Percentiles rank a stretch among this genome's conserved stretches.
Evolutionary conservation across 2,797 vertebrate genomes (phyloP).

Genomic region (Cyclura pinguis): DNA sequence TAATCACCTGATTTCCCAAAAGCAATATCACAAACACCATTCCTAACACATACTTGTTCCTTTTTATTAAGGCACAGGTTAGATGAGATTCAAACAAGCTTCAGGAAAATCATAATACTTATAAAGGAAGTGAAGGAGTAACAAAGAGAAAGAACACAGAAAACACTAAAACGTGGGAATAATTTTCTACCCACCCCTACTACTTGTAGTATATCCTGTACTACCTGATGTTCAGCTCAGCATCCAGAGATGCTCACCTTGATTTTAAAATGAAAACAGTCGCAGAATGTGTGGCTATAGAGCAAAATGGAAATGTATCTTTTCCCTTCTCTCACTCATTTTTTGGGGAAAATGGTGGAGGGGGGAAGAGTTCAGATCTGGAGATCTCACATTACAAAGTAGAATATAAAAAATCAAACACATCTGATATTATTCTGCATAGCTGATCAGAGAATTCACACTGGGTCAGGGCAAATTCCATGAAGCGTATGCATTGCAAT

Average conservation of each 20-base stretch:
- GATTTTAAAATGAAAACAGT: background rate
- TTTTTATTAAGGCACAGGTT: background rate
- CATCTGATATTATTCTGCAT: background rate
- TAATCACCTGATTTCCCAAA: background rate
- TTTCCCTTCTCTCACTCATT: background rate
- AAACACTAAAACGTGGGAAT: background rate
- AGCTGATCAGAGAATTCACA: background rate
- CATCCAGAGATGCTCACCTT: background rate
- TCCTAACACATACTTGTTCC: background rate
- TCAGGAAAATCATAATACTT: rapidly evolving
- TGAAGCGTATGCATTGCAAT: background rate
- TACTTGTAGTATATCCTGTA: background rate
- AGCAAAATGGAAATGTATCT: background rate
- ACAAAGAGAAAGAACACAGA: background rate
- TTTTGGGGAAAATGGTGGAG: too few species aligned
- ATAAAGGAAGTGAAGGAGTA: background rate
- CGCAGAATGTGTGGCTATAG: background rate
- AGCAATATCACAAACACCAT: background rate
- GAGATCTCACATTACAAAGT: background rate
- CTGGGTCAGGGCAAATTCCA: background rate
- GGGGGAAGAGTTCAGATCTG: background rate
- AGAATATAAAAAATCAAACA: background rate
- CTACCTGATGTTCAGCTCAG: background rate
- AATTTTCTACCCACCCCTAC: background rate
- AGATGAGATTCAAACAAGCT: background rate